Evolutionary conservation across 2,888 invertebrate species (phyloP), one percentile per base, ranked within the genome.

Genomic region (Netelia virgata): DNA sequence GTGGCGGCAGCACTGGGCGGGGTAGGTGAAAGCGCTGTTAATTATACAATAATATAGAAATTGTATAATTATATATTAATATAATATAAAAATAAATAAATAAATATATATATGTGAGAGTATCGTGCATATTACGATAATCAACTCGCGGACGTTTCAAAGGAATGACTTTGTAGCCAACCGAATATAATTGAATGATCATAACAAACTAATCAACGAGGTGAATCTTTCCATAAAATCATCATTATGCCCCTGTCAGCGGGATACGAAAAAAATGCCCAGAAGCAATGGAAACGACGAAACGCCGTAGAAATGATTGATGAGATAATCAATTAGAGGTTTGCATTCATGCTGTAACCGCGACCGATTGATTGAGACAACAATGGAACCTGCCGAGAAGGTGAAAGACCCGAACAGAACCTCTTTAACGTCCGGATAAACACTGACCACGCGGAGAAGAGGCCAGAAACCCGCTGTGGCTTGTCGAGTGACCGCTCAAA

Each of bases 401-500:
- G 61, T 9, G 57, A 9, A 57, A 9, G 36, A 16, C 72, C 41
- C 50, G 66, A 64, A 8, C 8, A 47, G 57, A 18, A 16, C 55
- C 70, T 76, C 70, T 76, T 82, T 72, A 72, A 72, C 79, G 70
- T n/a, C 70, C 64, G 53, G 23, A 57, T 28, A 83, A 83, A 80
- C 72, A 72, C 50, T 76, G 78, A 66, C 72, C 70, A 43, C 18
- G 6, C 10, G 53, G 50, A 69, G 50, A 61, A 47, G 53, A 28
- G 14, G 50, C 68, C 36, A 69, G 53, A 18, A 61, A 43, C 79
- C 59, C 9, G 55, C 64, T 36, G 76, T 23, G 68, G 69, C 47
- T 59, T 63, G 79, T 78, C 80, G 75, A 86, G 83, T 88, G 88
- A 88, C 88, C 90, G 63, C 59, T 47, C 70, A 14, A 72, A 74